Evolutionary conservation across 2,888 invertebrate species (phyloP), one percentile per base, ranked within the genome.

Genomic region (Tetropium fuscum): DNA sequence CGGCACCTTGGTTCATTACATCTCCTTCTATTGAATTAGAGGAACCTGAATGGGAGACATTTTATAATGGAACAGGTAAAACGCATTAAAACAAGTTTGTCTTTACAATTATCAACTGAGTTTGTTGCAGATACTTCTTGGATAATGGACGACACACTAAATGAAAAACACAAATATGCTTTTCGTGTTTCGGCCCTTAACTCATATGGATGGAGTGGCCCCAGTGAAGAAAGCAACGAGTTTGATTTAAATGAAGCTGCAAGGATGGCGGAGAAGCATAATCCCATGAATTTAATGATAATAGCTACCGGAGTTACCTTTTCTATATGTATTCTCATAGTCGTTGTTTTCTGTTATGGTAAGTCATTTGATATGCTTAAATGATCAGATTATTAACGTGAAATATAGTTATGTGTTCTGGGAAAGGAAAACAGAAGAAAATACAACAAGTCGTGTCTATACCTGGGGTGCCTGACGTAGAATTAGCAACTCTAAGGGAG

Each of bases 401-500:
- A 49, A 18, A 18, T n/a, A n/a, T 16, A 72, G 72, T 72, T 20
- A 60, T 66, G 8, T 71, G 66, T 55, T 74, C 67, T 4, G 66
- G 70, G 22, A 72, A 70, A 41, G 83, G 84, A 32, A 87, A 87
- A 64, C 89, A 90, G 58, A 93, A 93, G 79, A 92, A 92, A 74
- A 83, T 43, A 82, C 86, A 70, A 83, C 86, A 70, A 83, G 59
- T 75, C 0, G 62, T 75, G 1, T 66, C 77, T 5, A 60, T 77
- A 2, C 70, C 74, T 3, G 67, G 78, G 58, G 75, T 71, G n/a
- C 89, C 90, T 3, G 94, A 95, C 74, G 87, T 92, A 0, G 97
- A 97, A 77, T 83, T 97, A 48, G 95, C 95, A 0, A 94, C 92
- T 0, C 82, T 97, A 51, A 85, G 95, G 57, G 93, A 95, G 75